Conservation (phyloP, 1,140 invertebrate genomes). For the Heliconius congener region DNA sequence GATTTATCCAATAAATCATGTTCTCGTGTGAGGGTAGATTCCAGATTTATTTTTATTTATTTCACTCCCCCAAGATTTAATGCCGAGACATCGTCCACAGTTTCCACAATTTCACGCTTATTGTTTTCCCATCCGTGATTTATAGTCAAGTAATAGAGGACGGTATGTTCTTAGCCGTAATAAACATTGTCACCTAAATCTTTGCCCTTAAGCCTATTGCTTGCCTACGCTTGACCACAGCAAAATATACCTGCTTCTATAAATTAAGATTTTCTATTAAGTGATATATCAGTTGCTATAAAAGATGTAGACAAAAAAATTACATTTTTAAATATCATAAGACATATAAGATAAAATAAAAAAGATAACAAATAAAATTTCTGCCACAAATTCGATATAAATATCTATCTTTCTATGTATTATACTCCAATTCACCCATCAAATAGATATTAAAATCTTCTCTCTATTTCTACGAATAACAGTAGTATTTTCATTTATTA, state of each 20-base stretch:
- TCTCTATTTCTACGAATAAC: background rate
- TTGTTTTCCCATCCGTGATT: slow-evolving; percentile 82
- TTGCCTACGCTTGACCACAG: slow-evolving; percentile 43
- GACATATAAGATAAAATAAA: no score
- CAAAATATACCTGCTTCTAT: slow-evolving; percentile 30
- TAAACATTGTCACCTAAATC: slow-evolving; percentile 80
- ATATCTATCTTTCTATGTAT: no score
- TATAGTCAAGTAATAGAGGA: slow-evolving; percentile 75
- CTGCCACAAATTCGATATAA: no score
- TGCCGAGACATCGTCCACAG: slow-evolving; percentile 72
- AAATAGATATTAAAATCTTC: background rate
- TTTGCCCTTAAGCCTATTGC: slow-evolving; percentile 70
- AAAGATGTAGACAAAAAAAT: background rate
- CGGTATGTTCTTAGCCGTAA: slow-evolving; percentile 75
- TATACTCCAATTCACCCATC: background rate
- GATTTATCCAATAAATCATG: slow-evolving; percentile 75
- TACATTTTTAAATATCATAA: background rate
- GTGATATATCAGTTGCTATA: background rate
- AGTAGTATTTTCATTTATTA: background rate
- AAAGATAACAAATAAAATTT: no score
- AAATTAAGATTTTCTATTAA: slow-evolving; percentile 21
- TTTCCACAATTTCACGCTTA: slow-evolving; percentile 82
- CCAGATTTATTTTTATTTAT: slow-evolving; percentile 80
- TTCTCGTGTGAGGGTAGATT: slow-evolving; percentile 64
- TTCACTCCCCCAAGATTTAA: slow-evolving; percentile 79